Conservation (phyloP, 2,113 vertebrate genomes). For the Craseonycteris thonglongyai region DNA sequence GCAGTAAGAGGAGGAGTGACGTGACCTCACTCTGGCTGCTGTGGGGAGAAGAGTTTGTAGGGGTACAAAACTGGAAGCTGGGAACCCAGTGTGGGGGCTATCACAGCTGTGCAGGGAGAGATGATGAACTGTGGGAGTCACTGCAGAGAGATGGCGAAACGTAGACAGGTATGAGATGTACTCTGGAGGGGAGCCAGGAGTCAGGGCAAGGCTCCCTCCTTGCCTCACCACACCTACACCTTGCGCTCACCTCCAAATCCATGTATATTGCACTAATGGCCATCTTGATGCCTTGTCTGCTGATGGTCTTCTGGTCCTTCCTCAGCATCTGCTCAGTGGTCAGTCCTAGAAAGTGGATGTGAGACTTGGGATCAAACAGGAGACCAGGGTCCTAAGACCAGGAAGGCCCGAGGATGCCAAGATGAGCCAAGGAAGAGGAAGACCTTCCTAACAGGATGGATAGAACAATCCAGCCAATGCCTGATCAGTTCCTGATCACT, state of each 20-base stretch:
- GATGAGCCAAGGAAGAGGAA: background rate
- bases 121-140: background rate
- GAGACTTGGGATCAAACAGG: background rate
- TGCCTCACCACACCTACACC: background rate
- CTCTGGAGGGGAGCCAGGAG: background rate
- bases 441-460: background rate
- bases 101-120: background rate
- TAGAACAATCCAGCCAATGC: background rate
- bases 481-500: background rate
- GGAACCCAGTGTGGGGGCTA: too few species aligned
- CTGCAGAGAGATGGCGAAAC: background rate
- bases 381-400: background rate
- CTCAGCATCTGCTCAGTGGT: conserved; percentile 91
- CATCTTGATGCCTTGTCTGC: conserved; percentile 67
- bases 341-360: conserved; percentile 79
- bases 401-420: background rate
- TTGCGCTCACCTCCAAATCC: conserved; percentile 82
- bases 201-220: background rate
- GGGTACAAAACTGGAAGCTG: background rate
- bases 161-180: fast-evolving
- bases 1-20: background rate
- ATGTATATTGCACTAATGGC: conserved; percentile 88
- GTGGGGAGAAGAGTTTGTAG: background rate
- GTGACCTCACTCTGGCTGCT: background rate
- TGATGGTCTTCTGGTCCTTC: conserved; percentile 92